These are phyloP conservation scores for Hetaerina titia DNA, from an alignment of 2,888 invertebrate species.

Conservation along the genomic window DNA sequence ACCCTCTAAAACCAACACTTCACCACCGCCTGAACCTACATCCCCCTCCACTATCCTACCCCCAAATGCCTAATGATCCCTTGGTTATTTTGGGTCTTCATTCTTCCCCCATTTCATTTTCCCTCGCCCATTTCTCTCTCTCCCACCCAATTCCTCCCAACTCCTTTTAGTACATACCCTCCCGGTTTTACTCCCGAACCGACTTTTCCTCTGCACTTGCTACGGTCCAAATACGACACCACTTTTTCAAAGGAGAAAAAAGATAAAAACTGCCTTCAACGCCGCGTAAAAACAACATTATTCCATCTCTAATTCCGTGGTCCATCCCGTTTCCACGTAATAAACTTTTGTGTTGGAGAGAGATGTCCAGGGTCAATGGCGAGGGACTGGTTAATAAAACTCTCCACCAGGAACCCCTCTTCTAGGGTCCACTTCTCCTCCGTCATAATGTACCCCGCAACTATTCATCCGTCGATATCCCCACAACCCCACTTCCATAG, in stretches of 20 bases:
- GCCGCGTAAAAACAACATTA: slow-evolving; percentile 1
- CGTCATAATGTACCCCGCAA: not conserved
- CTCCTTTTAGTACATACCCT: not conserved
- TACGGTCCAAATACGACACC: not conserved
- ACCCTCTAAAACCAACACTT: not conserved
- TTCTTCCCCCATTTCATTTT: not conserved
- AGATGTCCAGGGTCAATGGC: not conserved
- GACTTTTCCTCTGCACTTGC: not conserved
- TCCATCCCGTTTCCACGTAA: slow-evolving; percentile 25
- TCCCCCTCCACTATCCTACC: not conserved
- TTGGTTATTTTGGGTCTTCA: not conserved
- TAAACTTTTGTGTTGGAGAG: not conserved
- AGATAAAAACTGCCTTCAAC: not conserved
- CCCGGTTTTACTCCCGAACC: not conserved
- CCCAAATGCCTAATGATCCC: not conserved
- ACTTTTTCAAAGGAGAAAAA: not conserved
- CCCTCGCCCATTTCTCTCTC: not conserved
- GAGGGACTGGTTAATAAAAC: slow-evolving; percentile 12
- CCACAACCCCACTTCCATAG: not conserved
- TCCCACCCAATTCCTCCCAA: not conserved
- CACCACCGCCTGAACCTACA: not conserved
- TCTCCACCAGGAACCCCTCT: not conserved
- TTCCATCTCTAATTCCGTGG: slow-evolving; percentile 10
- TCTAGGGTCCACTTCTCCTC: not conserved
- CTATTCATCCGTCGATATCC: not conserved